Base-by-base conservation (phyloP, 2,888 invertebrate species). In the Amaurobius ferox region DNA sequence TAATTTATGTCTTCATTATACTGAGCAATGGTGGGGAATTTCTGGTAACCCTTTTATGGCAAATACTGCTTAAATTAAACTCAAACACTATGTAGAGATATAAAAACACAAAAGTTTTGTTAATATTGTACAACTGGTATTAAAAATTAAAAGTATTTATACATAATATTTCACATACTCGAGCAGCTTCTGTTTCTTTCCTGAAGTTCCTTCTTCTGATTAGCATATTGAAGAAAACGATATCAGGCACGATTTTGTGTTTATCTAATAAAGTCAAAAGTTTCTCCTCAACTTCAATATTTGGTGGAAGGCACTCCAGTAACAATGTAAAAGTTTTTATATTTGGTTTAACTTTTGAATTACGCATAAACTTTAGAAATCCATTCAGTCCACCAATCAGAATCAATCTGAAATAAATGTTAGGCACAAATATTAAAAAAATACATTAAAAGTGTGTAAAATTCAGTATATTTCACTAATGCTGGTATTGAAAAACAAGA, bases 191-290 rank as follows among this genome's bases (percentile, higher is more conserved):
- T 90, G 94, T 94, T 90, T 96, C 94, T 80, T 91, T 92, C 88
- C 96, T 92, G 90, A 94, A 92, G 90, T 94, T 94, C 81, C 96
- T 93, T 90, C 94, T 96, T 90, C 95, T 96, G 74, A 98, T 97
- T 11, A 98, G 92, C 92, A 95, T 94, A 91, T 97, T 98, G 90
- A 94, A 97, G 91, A 97, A 96, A 90, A 94, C 95, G 79, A 95
- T 93, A 91, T 98, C 97, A 0, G 95, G 93, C 89, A 93, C 93
- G 0, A 96, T 90, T 11, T 93, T 92, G 61, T 92, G 91, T 86
- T 92, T 91, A 79, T 93, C 93, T 91, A 97, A 94, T 78, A 92
- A 91, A 72, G 91, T 91, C 5, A 97, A 90, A 9, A 97, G 90
- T 87, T 93, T 90, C 74, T 94, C 93, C 91, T 98, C 97, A 19